Conservation (phyloP, 2,113 vertebrate genomes). For the Rhinoptilus africanus region DNA sequence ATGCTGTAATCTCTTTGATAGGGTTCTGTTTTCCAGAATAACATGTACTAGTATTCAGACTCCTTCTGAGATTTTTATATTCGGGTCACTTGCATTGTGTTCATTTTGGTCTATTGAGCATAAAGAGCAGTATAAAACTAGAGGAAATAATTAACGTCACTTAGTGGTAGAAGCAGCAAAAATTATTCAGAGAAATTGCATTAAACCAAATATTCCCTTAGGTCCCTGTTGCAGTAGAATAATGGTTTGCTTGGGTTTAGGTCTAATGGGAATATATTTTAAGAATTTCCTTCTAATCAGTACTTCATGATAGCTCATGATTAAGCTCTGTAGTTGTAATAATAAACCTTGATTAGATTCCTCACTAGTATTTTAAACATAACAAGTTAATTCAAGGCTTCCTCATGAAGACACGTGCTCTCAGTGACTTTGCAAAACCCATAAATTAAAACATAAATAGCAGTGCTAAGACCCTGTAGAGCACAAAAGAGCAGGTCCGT, state of each 20-base stretch:
- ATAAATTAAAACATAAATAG: neutral
- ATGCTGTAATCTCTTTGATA: neutral
- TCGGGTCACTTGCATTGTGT: neutral
- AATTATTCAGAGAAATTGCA: neutral
- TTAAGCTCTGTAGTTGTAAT: neutral
- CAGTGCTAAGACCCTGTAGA: neutral
- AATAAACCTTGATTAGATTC: neutral
- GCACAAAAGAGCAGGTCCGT: neutral
- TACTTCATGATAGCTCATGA: neutral
- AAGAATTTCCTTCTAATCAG: neutral
- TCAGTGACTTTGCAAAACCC: neutral
- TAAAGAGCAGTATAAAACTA: neutral
- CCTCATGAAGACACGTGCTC: neutral
- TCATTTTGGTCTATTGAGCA: neutral
- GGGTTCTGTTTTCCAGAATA: neutral
- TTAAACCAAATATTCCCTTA: neutral
- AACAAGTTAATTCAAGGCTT: neutral
- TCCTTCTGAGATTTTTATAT: neutral
- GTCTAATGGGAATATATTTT: neutral
- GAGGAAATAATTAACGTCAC: neutral
- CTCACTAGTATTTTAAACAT: neutral
- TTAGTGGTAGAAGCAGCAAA: neutral
- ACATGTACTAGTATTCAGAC: neutral
- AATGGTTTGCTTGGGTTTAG: neutral
- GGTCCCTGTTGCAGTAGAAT: neutral